Base-by-base conservation (phyloP, 2,888 invertebrate genomes). In the Helleia helle region DNA sequence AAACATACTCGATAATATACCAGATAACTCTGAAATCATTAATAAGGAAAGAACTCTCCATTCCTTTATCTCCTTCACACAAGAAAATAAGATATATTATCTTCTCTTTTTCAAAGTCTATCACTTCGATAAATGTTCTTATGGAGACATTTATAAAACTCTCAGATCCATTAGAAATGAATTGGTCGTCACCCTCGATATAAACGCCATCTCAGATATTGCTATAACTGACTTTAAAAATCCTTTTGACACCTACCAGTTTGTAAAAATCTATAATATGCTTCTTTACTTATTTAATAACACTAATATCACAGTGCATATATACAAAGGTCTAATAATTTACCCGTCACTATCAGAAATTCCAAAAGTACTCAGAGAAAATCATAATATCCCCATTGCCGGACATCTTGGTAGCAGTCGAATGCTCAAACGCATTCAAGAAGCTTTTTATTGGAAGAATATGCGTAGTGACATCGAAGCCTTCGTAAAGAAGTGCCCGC, bases 181-280 rank as follows among this genome's bases (percentile, higher is more conserved):
- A 6, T 15, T 31, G 15, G n/a, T 9, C 4, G 2, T 36, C n/a
- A 18, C n/a, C 11, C 11, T 2, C 8, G 11, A 9, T 14, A 24
- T 11, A 8, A n/a, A 14, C n/a, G 15, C 7, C 2, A 22, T 9
- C 9, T 22, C 14, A n/a, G 36, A 36, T 4, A 22, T 18, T 9
- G 36, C 8, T 22, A 36, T 36, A 18, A 36, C 18, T 11, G 36
- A 36, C n/a, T 36, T 36, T n/a, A 36, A 36, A 22, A 36, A 36
- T 9, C 36, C 36, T 2, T 36, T 36, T n/a, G 36, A 36, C 11
- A 36, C 8, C 3, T 24, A 36, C 24, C 11, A n/a, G 11, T 36
- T 36, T 7, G 12, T 36, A 6, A n/a, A n/a, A n/a, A n/a, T n/a
- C n/a, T n/a, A n/a, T n/a, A n/a, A n/a, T n/a, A n/a, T n/a, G n/a